phyloP scores from a whole-genome alignment of 2,113 vertebrate genomes.

The Atherinomorus stipes region DNA sequence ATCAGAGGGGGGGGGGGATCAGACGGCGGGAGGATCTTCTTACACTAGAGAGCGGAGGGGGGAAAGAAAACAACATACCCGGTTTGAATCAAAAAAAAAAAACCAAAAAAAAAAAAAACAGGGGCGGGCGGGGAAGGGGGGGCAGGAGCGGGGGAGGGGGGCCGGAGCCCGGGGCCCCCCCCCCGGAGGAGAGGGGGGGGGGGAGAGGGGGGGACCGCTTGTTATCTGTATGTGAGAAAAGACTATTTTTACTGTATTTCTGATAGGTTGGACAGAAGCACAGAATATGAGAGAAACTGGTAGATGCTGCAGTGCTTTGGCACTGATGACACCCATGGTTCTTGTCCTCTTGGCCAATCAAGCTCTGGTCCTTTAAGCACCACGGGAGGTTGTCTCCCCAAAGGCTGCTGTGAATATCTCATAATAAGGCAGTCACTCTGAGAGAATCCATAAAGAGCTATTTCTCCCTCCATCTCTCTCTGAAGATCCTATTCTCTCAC shows the following conservation, averaged over 20 bases:
- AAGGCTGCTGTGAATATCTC: conserved; percentile 45
- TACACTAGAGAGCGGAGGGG: no score
- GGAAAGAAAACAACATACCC: no score
- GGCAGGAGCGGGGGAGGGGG: no score
- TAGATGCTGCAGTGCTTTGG: background rate
- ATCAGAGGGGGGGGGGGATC: no score
- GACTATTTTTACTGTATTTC: background rate
- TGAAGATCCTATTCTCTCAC: conserved; percentile 36
- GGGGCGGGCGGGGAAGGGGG: no score
- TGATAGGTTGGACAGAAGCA: background rate
- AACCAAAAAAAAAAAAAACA: no score
- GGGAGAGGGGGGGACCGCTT: no score
- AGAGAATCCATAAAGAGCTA: conserved; percentile 41
- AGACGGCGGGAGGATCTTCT: no score
- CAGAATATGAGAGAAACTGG: background rate
- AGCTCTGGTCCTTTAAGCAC: conserved; percentile 32
- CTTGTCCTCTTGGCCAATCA: conserved; percentile 42
- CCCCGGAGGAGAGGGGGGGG: no score
- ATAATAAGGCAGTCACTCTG: conserved; percentile 57
- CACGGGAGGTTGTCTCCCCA: conserved; percentile 21
- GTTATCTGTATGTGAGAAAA: background rate
- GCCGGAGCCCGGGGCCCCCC: no score
- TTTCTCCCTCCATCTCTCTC: conserved; percentile 12
- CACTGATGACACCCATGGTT: conserved; percentile 4
- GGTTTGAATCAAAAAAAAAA: no score